Conservation (phyloP, 2,888 invertebrate genomes). For the Gastrophysa polygoni region DNA sequence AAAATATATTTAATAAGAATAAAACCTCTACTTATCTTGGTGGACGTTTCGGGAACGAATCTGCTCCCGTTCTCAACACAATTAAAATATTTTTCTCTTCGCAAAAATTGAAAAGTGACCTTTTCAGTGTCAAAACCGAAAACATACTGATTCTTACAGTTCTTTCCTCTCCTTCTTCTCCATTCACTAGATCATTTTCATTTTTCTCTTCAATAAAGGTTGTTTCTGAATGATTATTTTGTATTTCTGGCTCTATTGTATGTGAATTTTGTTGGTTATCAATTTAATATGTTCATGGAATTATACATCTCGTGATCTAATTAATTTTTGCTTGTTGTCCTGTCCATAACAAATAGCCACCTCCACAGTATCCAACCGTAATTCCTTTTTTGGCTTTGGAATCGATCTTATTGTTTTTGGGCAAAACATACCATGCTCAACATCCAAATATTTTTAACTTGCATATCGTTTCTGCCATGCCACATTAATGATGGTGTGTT, state of each 20-base stretch:
- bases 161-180: slow-evolving; percentile 7
- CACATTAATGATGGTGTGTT: too few species aligned
- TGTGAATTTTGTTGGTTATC: slow-evolving; percentile 9
- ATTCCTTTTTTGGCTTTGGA: slow-evolving; percentile 12
- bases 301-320: slow-evolving; percentile 11
- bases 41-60: too few species aligned
- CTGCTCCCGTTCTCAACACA: too few species aligned
- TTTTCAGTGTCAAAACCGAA: too few species aligned
- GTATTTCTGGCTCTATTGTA: slow-evolving; percentile 3
- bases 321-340: slow-evolving; percentile 13
- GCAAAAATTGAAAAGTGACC: too few species aligned
- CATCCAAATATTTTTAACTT: too few species aligned
- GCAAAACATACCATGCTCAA: too few species aligned
- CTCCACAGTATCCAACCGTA: slow-evolving; percentile 21
- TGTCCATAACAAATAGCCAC: slow-evolving; percentile 17
- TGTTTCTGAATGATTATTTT: slow-evolving; percentile 17
- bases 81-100: too few species aligned
- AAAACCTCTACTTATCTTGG: too few species aligned
- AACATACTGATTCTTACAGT: too few species aligned
- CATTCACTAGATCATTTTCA: slow-evolving; percentile 24
- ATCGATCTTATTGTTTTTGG: slow-evolving; percentile 14
- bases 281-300: slow-evolving; percentile 20
- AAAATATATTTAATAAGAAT: too few species aligned
- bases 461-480: too few species aligned
- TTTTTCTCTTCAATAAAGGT: slow-evolving; percentile 18